Base-by-base conservation (phyloP, 2,797 vertebrate genomes). In the Podarcis lilfordi region DNA sequence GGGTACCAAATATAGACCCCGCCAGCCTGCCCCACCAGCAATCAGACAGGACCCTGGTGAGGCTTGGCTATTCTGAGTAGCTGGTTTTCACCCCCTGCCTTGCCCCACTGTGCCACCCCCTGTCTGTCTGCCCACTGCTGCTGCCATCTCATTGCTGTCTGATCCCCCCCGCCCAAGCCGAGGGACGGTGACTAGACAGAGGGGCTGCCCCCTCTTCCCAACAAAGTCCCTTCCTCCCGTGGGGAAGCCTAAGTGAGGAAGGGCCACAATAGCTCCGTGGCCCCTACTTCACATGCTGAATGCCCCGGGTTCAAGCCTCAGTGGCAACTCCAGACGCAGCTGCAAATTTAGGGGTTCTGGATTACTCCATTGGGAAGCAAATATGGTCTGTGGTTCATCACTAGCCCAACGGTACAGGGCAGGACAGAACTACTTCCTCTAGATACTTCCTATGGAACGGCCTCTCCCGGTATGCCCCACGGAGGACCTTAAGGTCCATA, bases 1-100 rank as follows among this genome's bases (percentile, higher is more conserved):
- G 5, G 69, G 35, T 19, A n/a, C 82, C 89, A 88, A 88, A 87
- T 80, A 75, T 75, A 81, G 69, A 68, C 81, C 71, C 61, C 45
- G 43, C 61, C 27, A 2, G 84, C 69, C 77, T 55, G 68, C 4
- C 68, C 81, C 68, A 27, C 69, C 43, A 45, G 77, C 76, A 17
- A 77, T 71, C 82, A 90, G 89, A 85, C 71, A 1, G 32, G 61
- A 68, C 71, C 17, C 78, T 27, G 50, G 45, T 32, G 5, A 1
- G 59, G 27, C 59, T 32, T 11, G n/a, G 76, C 78, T 90, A 88
- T 90, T 88, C 82, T 85, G 29, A 85, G 83, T 0, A 68, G 40
- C n/a, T n/a, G 71, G 61, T 37, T 45, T 59, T 21, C 37, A 25
- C 50, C 50, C 50, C 50, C 50, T 55, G 50, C 59, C 43, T 61